Evolutionary conservation across 1,140 invertebrate genomes (phyloP).

Genomic region (Diabrotica undecimpunctata): DNA sequence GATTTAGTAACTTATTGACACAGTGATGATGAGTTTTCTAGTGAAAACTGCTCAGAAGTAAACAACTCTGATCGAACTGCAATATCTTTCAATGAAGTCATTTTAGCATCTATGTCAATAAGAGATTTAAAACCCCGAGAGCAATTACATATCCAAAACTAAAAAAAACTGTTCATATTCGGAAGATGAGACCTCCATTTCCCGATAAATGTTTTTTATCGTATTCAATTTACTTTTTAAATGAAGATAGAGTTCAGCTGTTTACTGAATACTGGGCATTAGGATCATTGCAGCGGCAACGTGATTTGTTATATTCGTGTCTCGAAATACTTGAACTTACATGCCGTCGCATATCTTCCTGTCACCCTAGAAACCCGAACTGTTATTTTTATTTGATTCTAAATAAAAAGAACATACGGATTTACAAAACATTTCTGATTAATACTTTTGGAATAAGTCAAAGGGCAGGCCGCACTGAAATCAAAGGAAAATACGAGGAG

Average conservation of each 20-base stretch:
- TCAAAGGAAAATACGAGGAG: too few species aligned
- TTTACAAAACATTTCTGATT: conserved; percentile 34
- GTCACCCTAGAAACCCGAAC: conserved; percentile 31
- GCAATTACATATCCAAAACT: conserved; percentile 16
- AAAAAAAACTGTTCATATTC: conserved; percentile 27
- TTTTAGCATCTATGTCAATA: conserved; percentile 28
- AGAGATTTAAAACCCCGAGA: conserved; percentile 12
- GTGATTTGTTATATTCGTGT: conserved; percentile 33
- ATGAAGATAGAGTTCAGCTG: conserved; percentile 26
- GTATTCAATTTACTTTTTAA: conserved; percentile 22
- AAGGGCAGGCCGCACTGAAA: too few species aligned
- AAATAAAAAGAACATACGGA: too few species aligned
- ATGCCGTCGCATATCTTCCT: conserved; percentile 31
- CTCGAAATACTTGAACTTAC: conserved; percentile 32
- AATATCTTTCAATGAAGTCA: conserved; percentile 20
- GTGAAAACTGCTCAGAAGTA: too few species aligned
- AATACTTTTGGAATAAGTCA: conserved; percentile 32
- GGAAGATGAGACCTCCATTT: conserved; percentile 30
- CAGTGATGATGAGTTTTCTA: too few species aligned
- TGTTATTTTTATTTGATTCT: conserved; percentile 29
- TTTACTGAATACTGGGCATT: conserved; percentile 31
- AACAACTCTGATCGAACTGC: too few species aligned
- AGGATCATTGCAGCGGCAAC: conserved; percentile 25
- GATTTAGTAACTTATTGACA: too few species aligned
- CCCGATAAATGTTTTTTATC: conserved; percentile 30